Evolutionary conservation across 2,797 vertebrate species (phyloP), one percentile per base, ranked within the genome.

Genomic region (Amblyraja radiata): DNA sequence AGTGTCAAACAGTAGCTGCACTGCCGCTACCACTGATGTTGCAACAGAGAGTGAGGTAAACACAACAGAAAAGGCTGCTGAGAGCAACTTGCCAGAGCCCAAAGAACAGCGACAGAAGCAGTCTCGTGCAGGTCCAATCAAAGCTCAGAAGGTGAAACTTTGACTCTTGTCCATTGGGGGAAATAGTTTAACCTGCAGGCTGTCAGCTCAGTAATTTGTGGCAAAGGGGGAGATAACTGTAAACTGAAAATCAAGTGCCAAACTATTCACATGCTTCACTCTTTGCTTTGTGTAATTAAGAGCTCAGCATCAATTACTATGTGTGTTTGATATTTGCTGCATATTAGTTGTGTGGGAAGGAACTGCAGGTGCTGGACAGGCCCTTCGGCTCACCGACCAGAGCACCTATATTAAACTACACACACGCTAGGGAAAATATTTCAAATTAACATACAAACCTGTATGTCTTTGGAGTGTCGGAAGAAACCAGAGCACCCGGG

Each of bases 71-170:
- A 97, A 97, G 86, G 94, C 94, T 46, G 94, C 96, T 46, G 98
- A 99, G 93, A 96, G 96, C 95, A 99, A 98, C 94, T 96, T 98
- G 77, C 97, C 98, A 68, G 98, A 99, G 95, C 99, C 99, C 14
- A 99, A 99, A 97, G 98, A 99, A 94, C 99, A 99, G 94, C 97
- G 98, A 93, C 98, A 99, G 94, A 99, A 99, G 94, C 98, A 98
- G 94, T 97, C 98, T 92, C 97, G 99, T 25, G 98, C 98, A 93
- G 99, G 98, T 86, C 98, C 98, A 93, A 98, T 99, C 96, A 99
- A 99, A 97, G 97, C 98, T 93, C 99, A 99, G 94, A 99, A 99
- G 97, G 99, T 99, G 96, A 94, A 93, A 94, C 68, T 73, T 76
- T n/a, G 25, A 6, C 13, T 21, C 4, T 16, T 14, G 73, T 32